Percentiles rank a stretch among this genome's conserved stretches.
These are phyloP conservation scores for Dicrostonyx torquatus DNA, from an alignment of 2,797 vertebrate species.

Conservation along the genomic window DNA sequence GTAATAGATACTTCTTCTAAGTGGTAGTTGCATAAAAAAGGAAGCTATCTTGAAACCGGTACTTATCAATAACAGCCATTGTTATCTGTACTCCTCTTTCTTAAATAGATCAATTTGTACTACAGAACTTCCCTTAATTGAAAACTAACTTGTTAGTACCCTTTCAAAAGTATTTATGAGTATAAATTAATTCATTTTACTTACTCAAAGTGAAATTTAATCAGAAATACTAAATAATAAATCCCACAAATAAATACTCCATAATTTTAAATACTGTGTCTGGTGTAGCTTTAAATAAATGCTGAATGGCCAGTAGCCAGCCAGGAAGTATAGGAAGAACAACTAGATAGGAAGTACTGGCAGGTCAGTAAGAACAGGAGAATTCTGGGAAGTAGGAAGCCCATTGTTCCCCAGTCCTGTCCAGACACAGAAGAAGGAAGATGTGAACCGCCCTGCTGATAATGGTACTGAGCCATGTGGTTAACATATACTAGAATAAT, in stretches of 20 bases:
- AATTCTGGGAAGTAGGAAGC: too few species aligned
- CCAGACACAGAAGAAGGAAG: too few species aligned
- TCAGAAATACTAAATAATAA: background rate
- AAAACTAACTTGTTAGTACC: background rate
- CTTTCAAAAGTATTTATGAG: slow-evolving; percentile 17
- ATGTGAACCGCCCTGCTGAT: too few species aligned
- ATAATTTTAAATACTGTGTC: background rate
- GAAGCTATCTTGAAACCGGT: background rate
- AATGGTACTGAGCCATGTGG: too few species aligned
- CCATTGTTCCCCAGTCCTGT: too few species aligned
- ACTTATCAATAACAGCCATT: background rate
- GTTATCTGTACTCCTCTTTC: background rate
- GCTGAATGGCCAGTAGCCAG: too few species aligned
- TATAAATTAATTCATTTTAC: background rate
- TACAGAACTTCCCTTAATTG: background rate
- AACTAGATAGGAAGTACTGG: too few species aligned
- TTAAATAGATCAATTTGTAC: background rate
- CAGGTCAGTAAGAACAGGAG: too few species aligned
- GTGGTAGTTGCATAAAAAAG: background rate
- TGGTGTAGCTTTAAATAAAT: too few species aligned
- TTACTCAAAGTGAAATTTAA: background rate
- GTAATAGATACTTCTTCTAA: background rate
- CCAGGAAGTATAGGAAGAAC: too few species aligned
- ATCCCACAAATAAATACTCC: background rate
- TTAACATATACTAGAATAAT: too few species aligned